Percentiles rank a stretch among this genome's conserved stretches.
phyloP scores from a whole-genome alignment of 1,140 invertebrate genomes.

The Drosophila kikkawai region DNA sequence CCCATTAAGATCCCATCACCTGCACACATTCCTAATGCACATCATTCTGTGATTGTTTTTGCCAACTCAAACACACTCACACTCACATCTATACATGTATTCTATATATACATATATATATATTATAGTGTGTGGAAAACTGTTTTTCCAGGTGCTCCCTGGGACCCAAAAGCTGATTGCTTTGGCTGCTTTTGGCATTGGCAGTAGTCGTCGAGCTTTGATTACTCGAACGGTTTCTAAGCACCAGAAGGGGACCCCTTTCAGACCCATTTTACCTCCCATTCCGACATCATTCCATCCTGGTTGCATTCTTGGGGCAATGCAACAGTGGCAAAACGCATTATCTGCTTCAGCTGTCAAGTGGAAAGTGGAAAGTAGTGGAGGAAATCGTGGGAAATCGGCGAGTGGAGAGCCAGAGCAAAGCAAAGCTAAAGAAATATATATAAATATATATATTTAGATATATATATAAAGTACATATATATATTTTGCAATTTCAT shows the following conservation, averaged over 20 bases:
- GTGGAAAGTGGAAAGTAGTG: conserved; percentile 47
- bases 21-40: conserved; percentile 3
- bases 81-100: not conserved
- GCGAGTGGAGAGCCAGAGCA: conserved; percentile 4
- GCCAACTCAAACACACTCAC: conserved; percentile 32
- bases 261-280: not conserved
- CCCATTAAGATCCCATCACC: not conserved
- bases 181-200: conserved; percentile 55
- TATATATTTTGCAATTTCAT: conserved; percentile 77
- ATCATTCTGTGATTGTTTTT: conserved; percentile 59
- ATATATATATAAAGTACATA: conserved; percentile 26
- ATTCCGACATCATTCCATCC: conserved; percentile 8
- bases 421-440: conserved; percentile 36
- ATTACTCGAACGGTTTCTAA: conserved; percentile 79
- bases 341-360: conserved; percentile 78
- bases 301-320: conserved; percentile 19
- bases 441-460: conserved; percentile 53
- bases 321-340: conserved; percentile 81
- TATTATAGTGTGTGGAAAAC: conserved; percentile 22
- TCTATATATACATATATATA: not conserved
- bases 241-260: conserved; percentile 53
- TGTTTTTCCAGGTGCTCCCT: conserved; percentile 68
- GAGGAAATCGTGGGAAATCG: conserved; percentile 26
- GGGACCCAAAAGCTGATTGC: conserved; percentile 47
- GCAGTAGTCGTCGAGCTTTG: conserved; percentile 69